Percentiles rank a stretch among this genome's conserved stretches.
These are phyloP conservation scores for Phaetusa simplex DNA, from an alignment of 2,113 vertebrate genomes.

Conservation along the genomic window DNA sequence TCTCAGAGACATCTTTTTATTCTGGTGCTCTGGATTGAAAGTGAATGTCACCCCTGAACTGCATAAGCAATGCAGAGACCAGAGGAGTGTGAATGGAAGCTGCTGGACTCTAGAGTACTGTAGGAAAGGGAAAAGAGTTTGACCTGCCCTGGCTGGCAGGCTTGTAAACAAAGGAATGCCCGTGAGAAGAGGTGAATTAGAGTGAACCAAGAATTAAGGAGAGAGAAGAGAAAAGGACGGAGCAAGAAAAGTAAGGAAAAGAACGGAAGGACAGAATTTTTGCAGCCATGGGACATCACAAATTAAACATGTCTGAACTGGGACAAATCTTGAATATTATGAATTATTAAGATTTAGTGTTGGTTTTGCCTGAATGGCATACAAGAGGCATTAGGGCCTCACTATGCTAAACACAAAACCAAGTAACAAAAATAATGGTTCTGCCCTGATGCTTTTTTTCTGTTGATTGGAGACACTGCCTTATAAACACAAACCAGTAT, in stretches of 20 bases:
- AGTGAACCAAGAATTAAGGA: not conserved
- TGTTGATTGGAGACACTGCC: not conserved
- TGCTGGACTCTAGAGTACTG: not conserved
- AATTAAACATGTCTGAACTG: not conserved
- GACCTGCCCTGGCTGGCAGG: not conserved
- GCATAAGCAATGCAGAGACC: not conserved
- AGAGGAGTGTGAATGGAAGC: not conserved
- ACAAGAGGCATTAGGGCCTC: not conserved
- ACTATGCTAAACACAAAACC: not conserved
- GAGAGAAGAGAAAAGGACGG: not conserved
- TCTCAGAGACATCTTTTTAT: not conserved
- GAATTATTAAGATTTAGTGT: not conserved
- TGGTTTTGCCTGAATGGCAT: not conserved
- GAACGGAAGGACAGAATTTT: not conserved
- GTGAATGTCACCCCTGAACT: not conserved
- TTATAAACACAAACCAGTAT: not conserved
- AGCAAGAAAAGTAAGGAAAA: not conserved
- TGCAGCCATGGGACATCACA: not conserved
- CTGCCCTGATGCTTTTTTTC: not conserved
- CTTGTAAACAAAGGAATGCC: not conserved
- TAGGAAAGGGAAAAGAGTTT: not conserved
- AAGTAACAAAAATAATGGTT: not conserved
- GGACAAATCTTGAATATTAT: not conserved
- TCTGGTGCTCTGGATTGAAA: not conserved
- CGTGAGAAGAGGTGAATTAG: not conserved